A percentile compares a stretch with the other conserved stretches of the same genome.
These are phyloP conservation scores for Drosophila emarginata DNA, from an alignment of 2,888 invertebrate genomes.

Conservation along the genomic window DNA sequence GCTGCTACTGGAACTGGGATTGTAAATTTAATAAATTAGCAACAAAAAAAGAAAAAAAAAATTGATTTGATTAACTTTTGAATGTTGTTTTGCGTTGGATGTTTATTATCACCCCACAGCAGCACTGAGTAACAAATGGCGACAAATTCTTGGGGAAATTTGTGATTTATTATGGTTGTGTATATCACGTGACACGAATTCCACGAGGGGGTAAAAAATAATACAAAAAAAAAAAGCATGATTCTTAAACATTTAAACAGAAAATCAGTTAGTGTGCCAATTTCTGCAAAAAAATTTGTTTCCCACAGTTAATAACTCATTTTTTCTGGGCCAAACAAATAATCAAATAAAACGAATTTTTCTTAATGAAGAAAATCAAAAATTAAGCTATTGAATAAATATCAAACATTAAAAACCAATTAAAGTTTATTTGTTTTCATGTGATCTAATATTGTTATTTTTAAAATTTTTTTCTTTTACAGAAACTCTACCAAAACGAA, in stretches of 20 bases:
- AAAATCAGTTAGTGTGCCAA: too few species aligned
- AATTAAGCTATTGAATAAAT: too few species aligned
- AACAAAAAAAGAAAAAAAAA: slow-evolving; percentile 40
- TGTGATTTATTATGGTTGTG: slow-evolving; percentile 56
- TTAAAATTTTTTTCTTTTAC: slow-evolving; percentile 13
- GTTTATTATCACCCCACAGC: slow-evolving; percentile 61
- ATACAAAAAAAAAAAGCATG: too few species aligned
- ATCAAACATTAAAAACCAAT: too few species aligned
- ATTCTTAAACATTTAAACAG: too few species aligned
- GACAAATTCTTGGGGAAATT: slow-evolving; percentile 35
- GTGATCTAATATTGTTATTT: too few species aligned
- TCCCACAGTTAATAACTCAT: too few species aligned
- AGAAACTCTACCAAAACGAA: slow-evolving; percentile 40
- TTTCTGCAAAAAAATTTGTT: too few species aligned
- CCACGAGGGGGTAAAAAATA: not conserved
- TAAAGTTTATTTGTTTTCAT: too few species aligned
- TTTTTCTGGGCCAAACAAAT: too few species aligned
- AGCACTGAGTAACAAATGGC: slow-evolving; percentile 17
- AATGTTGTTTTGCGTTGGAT: slow-evolving; percentile 32
- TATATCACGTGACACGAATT: not conserved
- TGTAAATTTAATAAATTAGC: slow-evolving; percentile 77
- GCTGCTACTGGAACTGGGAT: slow-evolving; percentile 43
- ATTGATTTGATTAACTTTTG: slow-evolving; percentile 75
- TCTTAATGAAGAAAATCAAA: too few species aligned
- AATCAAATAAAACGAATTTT: too few species aligned